phyloP scores from a whole-genome alignment of 2,888 invertebrate species.

The Phyto melanocephala region DNA sequence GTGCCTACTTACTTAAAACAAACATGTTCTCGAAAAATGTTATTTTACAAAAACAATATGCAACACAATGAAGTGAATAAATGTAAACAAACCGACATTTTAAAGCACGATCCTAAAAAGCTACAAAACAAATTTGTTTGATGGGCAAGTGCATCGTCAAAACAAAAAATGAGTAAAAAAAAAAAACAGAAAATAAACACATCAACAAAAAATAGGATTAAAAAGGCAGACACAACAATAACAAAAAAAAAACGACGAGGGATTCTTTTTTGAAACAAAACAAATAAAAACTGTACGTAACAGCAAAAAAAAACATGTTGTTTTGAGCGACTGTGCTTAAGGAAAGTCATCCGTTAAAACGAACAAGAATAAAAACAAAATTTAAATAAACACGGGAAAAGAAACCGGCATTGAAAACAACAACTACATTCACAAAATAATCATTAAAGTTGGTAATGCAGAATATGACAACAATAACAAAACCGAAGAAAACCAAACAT shows the following conservation, averaged over 20 bases:
- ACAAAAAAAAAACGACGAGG: neutral
- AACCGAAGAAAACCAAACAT: neutral
- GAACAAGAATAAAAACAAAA: neutral
- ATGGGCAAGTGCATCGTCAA: neutral
- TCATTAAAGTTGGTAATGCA: constrained; percentile 48
- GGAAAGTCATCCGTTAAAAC: neutral
- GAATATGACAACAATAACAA: constrained; percentile 30
- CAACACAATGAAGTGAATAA: constrained; percentile 20
- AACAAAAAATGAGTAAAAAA: neutral
- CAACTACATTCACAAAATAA: neutral
- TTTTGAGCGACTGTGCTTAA: neutral
- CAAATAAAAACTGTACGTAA: constrained; percentile 43
- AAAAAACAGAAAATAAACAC: neutral
- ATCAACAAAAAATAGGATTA: constrained; percentile 10
- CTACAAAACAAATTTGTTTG: constrained; percentile 9
- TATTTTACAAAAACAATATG: neutral
- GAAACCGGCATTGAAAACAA: constrained; percentile 51
- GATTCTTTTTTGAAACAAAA: constrained; percentile 15
- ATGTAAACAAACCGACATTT: constrained; percentile 44
- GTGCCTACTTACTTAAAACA: no score
- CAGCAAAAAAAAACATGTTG: constrained; percentile 14
- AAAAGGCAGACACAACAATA: constrained; percentile 31
- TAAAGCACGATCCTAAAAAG: no score
- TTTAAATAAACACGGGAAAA: neutral
- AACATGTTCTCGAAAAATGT: no score